Base-by-base conservation (phyloP, 35 echinoderm and acorn worm genomes). In the Amphiura filiformis region DNA sequence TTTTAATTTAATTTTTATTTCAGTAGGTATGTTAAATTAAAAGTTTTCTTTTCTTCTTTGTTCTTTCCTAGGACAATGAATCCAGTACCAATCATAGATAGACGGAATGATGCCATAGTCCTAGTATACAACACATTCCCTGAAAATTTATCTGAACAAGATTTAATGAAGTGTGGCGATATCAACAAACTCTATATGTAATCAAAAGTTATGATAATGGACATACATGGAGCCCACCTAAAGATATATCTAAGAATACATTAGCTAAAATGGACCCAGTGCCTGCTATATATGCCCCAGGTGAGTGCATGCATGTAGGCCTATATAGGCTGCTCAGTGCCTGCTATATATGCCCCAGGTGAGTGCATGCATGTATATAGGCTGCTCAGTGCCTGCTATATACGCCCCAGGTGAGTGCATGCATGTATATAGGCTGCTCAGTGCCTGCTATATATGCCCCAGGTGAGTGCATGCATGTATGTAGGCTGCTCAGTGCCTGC, bases 11-110 rank as follows among this genome's bases (percentile, higher is more conserved):
- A n/a, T n/a, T n/a, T n/a, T n/a, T n/a, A n/a, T n/a, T n/a, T n/a
- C n/a, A n/a, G n/a, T n/a, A n/a, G n/a, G n/a, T n/a, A n/a, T n/a
- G n/a, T n/a, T n/a, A n/a, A n/a, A n/a, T n/a, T n/a, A n/a, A n/a
- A n/a, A n/a, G 13, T 12, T 37, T 12, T 26, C 61, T 15, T 3
- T 13, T 70, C 26, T 70, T 64, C 81, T 1, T 22, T 85, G 79
- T 82, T 41, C 23, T 39, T 77, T 87, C 33, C 15, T 75, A 94
- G 92, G 75, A 84, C 92, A 41, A 94, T 94, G 92, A 94, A 94
- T 38, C 92, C 92, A 0, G 92, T 94, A 12, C 92, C 92, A 23
- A 90, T 94, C 37, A 82, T 94, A 22, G 88, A 94, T 38, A 88
- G 85, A 83, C 70, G 80, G 13, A 94, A 64, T 0, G 47, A 90